Evolutionary conservation across 2,888 invertebrate species (phyloP), one percentile per base, ranked within the genome.

Genomic region (Dicranocentrus wangi): DNA sequence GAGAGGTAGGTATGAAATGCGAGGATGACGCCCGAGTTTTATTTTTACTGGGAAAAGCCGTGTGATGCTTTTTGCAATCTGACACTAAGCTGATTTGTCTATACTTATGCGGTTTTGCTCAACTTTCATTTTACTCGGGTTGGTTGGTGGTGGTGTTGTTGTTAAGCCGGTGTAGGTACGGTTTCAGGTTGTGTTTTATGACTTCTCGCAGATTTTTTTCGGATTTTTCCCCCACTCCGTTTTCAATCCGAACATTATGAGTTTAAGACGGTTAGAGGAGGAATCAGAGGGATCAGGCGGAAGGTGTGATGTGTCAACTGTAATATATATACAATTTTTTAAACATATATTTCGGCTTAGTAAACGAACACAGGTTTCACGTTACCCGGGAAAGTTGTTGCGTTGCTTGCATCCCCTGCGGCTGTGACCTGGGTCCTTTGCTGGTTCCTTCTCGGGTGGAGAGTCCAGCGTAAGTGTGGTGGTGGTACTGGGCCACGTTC

Each of bases 401-500:
- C 73, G 84, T 85, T 0, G 85, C 84, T 68, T 85, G 85, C 82
- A 85, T 85, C 23, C 85, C 85, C 71, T 85, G 85, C 23, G 84
- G 82, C 72, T 86, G 86, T 51, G 86, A 85, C 19, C 86, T 72
- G 19, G 85, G 85, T 55, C 85, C 85, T 70, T 86, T 86, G 47
- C 82, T 80, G 2, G 83, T 85, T 25, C 85, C 82, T 63, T 85
- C 85, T 39, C 85, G 39, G 0, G 85, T 85, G n/a, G 84, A 85
- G 42, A 85, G 73, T 0, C 83, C 96, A 94, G 96, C 94, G 91
- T 96, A 96, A 91, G 96, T 95, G 92, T 96, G 96, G 90, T 96
- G 95, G 84, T 96, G 93, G 89, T 96, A 91, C 91, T 96, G 96
- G 87, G 96, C 95, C 86, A 96, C 96, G 91, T 96, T 96, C 42